Evolutionary conservation across 2,888 invertebrate genomes (phyloP), one percentile per base, ranked within the genome.

Genomic region (Shargacucullia verbasci): DNA sequence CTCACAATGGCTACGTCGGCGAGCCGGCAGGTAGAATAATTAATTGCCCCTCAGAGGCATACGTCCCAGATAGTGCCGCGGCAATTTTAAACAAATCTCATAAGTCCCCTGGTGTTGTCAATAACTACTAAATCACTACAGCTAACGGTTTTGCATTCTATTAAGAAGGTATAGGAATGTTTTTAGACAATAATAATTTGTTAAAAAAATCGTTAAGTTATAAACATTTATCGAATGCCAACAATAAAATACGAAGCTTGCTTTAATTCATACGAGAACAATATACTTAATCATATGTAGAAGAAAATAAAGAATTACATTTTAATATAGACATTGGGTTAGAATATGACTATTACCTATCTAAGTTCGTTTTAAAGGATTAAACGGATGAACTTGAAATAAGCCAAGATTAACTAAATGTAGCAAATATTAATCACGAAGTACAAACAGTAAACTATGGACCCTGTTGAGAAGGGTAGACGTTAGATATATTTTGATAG

Each of bases 21-120:
- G 66, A 67, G 65, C 43, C 58, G 61, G 73, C 85, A 83, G 86
- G 87, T 86, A 84, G 79, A 83, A 85, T 85, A 84, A 86, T 86
- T 85, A 86, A 85, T 85, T 76, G 78, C 74, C 77, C 76, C 78
- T 73, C 59, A 59, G 76, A 76, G 78, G 74, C 78, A 76, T 67
- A 66, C 71, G 66, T 69, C 72, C 62, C 59, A 68, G 38, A 73
- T 73, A 74, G 55, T 71, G 63, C 68, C 70, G 72, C 56, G 54
- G 58, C 63, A 52, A 70, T 64, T 76, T 75, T 66, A 63, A 77
- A 73, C 68, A 62, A 64, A 65, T 63, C 63, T 59, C 46, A 47
- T 63, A 66, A 66, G 44, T 66, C 52, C 33, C 41, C 29, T n/a
- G 20, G 34, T 13, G 27, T 29, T 50, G 50, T 60, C 61, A 57